These are phyloP conservation scores for Microhierax caerulescens DNA, from an alignment of 2,797 vertebrate species.

Conservation along the genomic window DNA sequence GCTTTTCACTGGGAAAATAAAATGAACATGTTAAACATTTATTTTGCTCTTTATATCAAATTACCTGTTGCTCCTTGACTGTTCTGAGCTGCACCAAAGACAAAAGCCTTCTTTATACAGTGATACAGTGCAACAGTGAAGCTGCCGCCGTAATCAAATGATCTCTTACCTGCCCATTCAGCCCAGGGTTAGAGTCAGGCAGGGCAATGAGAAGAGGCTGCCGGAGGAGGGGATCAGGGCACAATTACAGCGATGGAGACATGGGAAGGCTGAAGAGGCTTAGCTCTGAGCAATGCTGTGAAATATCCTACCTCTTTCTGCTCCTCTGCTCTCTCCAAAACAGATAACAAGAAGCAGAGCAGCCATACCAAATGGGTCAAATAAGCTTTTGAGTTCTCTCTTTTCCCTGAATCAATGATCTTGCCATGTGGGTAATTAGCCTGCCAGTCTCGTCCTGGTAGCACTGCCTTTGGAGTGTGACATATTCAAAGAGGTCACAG, in stretches of 20 bases:
- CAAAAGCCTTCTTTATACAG: background rate
- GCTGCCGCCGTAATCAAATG: background rate
- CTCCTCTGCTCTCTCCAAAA: background rate
- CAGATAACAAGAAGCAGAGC: background rate
- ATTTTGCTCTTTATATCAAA: background rate
- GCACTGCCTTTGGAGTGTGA: background rate
- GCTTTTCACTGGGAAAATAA: slow-evolving; percentile 11
- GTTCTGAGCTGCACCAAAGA: background rate
- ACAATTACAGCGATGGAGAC: background rate
- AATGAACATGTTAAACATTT: background rate
- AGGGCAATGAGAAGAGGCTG: background rate
- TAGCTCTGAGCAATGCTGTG: background rate
- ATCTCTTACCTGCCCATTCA: background rate
- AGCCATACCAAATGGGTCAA: background rate
- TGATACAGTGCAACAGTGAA: background rate
- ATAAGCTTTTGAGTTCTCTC: background rate
- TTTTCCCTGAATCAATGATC: background rate
- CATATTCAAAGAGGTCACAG: slow-evolving; percentile 6
- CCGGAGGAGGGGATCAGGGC: background rate
- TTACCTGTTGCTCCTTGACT: background rate
- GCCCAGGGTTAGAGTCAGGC: background rate
- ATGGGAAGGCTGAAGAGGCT: background rate
- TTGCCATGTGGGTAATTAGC: background rate
- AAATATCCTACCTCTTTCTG: background rate
- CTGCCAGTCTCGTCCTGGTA: background rate